Base-by-base conservation (phyloP, 1,140 invertebrate genomes). In the Chironomus striatipennis region DNA sequence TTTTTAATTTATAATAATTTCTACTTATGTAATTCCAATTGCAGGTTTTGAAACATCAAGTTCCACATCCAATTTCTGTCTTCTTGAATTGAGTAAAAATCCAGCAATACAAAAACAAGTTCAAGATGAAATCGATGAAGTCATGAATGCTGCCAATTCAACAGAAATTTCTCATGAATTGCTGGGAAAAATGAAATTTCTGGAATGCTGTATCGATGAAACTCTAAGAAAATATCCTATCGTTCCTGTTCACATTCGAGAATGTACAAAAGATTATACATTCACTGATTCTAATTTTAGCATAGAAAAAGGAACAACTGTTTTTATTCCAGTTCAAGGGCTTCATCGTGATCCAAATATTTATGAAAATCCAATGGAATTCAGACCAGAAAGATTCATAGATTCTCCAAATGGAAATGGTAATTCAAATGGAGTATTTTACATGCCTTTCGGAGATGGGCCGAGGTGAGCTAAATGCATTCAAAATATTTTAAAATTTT, bases 141-240 rank as follows among this genome's bases (percentile, higher is more conserved):
- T 78, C 12, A 20, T 79, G 2, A 67, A 76, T n/a, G 75, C 78
- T 21, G 73, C 78, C 73, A 74, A 80, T 74, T 79, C 76, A 4
- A 76, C 77, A 75, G 47, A 57, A 15, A 73, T 82, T 2, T 77
- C 78, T 6, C 81, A 81, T 73, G 78, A 80, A 18, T 73, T 70
- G 15, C 42, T 81, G 10, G 75, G 77, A n/a, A 76, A 80, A 12
- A 81, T 84, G 79, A 78, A 76, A 43, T 83, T 81, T 65, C 74
- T 83, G 42, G 78, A 82, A 17, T 73, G 82, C 83, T 77, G 86
- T 43, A 65, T 78, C 7, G 73, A 76, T 70, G 83, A 57, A 57
- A n/a, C 47, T 57, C 15, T 57, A 57, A 57, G 80, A 42, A 81
- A 86, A 57, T 85, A 89, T 79, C 87, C 88, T 3, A 77, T 81